Evolutionary conservation across 2,888 invertebrate species (phyloP), one percentile per base, ranked within the genome.

Genomic region (Eupithecia inturbata): DNA sequence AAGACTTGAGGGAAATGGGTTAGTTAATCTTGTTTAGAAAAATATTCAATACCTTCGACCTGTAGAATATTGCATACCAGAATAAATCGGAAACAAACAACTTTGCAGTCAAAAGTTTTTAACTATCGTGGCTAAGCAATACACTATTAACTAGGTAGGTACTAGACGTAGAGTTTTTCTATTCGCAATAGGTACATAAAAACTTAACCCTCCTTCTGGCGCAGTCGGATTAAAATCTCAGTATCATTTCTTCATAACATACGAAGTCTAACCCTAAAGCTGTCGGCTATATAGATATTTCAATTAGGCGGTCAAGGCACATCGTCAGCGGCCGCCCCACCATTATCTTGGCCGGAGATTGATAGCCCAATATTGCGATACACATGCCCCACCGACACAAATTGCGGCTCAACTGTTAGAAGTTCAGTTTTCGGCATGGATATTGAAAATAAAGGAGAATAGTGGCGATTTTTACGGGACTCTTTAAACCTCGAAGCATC

Each of bases 331-430:
- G 26, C 83, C 84, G 85, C 82, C 83, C 79, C 86, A 86, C 87
- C 87, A 90, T 91, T 92, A 91, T 91, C 90, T 91, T 88, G 84
- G 83, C 85, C 79, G 84, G 88, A 90, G 91, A 92, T 92, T 91
- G 91, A 92, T 92, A 88, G 83, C 83, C 88, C 87, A 89, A 92
- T 92, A 91, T 89, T 87, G 86, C 88, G 87, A 89, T 89, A 85
- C 87, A 85, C 85, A 87, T 80, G 81, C 81, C 82, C 83, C 73
- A 79, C 79, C 68, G 72, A 80, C 75, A 77, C 72, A 79, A 79
- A 76, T 76, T 72, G 73, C 73, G 72, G 74, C 74, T 72, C 62
- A 70, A 70, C 67, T 67, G 53, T 69, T 67, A 60, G 45, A 31
- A n/a, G 31, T 49, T 33, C n/a, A 36, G 19, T 36, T 64, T 12